Conservation (phyloP, 1,140 invertebrate genomes). For the Micrasema longulum region DNA sequence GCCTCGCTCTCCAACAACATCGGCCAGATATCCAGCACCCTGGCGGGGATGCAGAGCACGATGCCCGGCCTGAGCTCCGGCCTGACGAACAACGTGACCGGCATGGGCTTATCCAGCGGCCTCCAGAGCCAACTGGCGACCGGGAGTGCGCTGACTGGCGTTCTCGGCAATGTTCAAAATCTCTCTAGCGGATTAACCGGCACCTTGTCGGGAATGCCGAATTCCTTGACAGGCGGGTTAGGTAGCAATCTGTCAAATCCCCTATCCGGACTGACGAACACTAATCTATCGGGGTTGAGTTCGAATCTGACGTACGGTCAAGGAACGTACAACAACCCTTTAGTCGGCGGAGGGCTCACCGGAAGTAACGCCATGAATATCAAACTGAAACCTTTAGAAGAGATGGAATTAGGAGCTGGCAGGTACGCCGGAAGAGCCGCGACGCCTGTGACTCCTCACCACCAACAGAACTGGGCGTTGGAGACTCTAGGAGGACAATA, state of each 20-base stretch:
- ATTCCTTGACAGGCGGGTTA: slow-evolving; percentile 61
- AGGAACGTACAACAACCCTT: slow-evolving; percentile 73
- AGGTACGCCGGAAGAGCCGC: slow-evolving; percentile 71
- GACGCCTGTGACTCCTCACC: slow-evolving; percentile 73
- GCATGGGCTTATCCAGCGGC: slow-evolving; percentile 57
- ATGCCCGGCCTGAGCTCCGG: slow-evolving; percentile 64
- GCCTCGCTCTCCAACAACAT: slow-evolving; percentile 66
- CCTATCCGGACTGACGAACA: slow-evolving; percentile 61
- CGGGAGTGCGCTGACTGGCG: slow-evolving; percentile 60
- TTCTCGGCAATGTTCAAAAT: slow-evolving; percentile 64
- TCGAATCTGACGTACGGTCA: slow-evolving; percentile 66
- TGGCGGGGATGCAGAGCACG: slow-evolving; percentile 65
- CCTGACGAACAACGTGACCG: slow-evolving; percentile 61
- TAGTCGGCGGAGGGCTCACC: slow-evolving; percentile 63
- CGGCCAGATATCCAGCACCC: slow-evolving; percentile 65
- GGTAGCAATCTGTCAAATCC: slow-evolving; percentile 59
- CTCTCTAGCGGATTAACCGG: slow-evolving; percentile 62
- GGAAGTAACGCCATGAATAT: slow-evolving; percentile 70
- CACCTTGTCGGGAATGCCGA: slow-evolving; percentile 62
- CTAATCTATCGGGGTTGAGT: slow-evolving; percentile 65
- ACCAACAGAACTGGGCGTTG: slow-evolving; percentile 65
- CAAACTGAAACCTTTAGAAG: slow-evolving; percentile 76
- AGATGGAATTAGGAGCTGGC: slow-evolving; percentile 73
- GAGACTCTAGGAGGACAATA: slow-evolving; percentile 74
- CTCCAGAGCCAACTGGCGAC: slow-evolving; percentile 53